phyloP scores from a whole-genome alignment of 1,140 invertebrate species.

The Andrena cerasifolii region DNA sequence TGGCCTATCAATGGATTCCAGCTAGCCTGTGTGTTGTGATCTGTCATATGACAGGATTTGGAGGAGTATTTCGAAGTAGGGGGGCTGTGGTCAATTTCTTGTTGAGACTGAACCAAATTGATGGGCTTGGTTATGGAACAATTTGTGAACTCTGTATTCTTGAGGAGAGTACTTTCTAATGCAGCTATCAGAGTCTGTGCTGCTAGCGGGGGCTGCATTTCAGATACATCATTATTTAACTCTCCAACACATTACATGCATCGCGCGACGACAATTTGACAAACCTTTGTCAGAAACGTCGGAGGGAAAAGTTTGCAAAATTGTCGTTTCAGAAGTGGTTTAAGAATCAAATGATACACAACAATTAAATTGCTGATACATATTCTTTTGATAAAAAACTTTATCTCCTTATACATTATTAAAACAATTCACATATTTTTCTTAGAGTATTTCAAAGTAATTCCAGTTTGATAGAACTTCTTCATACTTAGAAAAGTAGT shows the following conservation, averaged over 20 bases:
- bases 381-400: conserved; percentile 10
- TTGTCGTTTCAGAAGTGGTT: conserved; percentile 50
- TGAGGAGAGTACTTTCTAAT: conserved; percentile 75
- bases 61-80: conserved; percentile 75
- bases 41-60: conserved; percentile 74
- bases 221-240: conserved; percentile 60
- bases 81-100: conserved; percentile 73
- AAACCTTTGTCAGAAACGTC: background rate
- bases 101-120: conserved; percentile 70
- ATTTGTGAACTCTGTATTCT: conserved; percentile 74
- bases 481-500: conserved; percentile 29
- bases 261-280: conserved; percentile 57
- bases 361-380: conserved; percentile 48
- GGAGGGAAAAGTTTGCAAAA: conserved; percentile 54
- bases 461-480: conserved; percentile 6
- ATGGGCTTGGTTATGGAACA: conserved; percentile 70
- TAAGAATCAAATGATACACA: conserved; percentile 41
- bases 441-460: conserved; percentile 27
- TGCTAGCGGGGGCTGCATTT: conserved; percentile 72
- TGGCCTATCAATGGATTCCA: conserved; percentile 74
- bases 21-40: conserved; percentile 74
- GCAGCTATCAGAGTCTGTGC: conserved; percentile 74
- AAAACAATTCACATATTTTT: conserved; percentile 25
- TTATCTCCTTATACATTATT: conserved; percentile 24
- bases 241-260: conserved; percentile 35